These are phyloP conservation scores for Hipparchia semele DNA, from an alignment of 2,888 invertebrate genomes.

Conservation along the genomic window DNA sequence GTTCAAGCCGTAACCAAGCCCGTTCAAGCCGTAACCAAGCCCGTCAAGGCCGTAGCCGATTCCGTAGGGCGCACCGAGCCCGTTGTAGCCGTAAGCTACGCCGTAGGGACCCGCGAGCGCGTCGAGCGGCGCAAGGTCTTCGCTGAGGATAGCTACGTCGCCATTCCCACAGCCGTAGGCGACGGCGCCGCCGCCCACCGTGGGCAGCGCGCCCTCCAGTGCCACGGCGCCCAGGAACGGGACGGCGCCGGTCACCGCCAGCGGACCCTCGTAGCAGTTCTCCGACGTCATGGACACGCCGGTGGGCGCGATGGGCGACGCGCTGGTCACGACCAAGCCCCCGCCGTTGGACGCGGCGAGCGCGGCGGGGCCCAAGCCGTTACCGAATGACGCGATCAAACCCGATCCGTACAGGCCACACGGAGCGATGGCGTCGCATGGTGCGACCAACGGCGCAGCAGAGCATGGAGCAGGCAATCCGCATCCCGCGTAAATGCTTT, in stretches of 20 bases:
- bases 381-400: conserved; percentile 11
- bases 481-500: conserved; percentile 25
- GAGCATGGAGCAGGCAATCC: background rate
- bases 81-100: conserved; percentile 20
- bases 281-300: conserved; percentile 54
- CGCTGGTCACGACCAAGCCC: conserved; percentile 44
- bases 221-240: conserved; percentile 54
- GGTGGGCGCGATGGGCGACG: conserved; percentile 51
- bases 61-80: conserved; percentile 25
- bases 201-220: conserved; percentile 49
- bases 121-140: conserved; percentile 26
- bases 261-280: conserved; percentile 48
- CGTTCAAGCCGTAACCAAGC: conserved; percentile 12
- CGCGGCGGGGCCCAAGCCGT: conserved; percentile 9
- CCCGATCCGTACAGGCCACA: conserved; percentile 9
- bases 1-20: background rate
- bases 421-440: background rate
- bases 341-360: conserved; percentile 37
- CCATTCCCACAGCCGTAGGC: conserved; percentile 49
- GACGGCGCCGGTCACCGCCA: conserved; percentile 49
- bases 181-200: conserved; percentile 46
- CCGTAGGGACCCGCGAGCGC: conserved; percentile 9
- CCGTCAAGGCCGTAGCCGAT: conserved; percentile 31
- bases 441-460: conserved; percentile 15
- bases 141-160: conserved; percentile 43